Evolutionary conservation across 2,888 invertebrate species (phyloP), one percentile per base, ranked within the genome.

Genomic region (Apoda limacodes): DNA sequence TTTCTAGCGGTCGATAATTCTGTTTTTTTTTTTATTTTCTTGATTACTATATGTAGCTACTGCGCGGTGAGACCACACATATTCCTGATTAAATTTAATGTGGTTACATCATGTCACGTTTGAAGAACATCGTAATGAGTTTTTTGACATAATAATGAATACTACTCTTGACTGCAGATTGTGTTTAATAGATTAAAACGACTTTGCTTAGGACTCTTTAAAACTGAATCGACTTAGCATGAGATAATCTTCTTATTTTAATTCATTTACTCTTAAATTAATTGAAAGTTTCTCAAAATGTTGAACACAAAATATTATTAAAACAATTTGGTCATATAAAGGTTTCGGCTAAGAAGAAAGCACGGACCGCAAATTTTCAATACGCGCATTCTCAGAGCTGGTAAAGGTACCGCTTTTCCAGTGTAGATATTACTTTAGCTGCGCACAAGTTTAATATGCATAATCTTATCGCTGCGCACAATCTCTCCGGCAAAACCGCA

Each of bases 381-480:
- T 66, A 58, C 60, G 51, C 56, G 30, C 46, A 45, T 44, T n/a
- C 46, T 52, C 33, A 36, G 37, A 37, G 43, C 42, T 50, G 48
- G 47, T 61, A 63, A 67, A 68, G 60, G 60, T 53, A 41, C 61
- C 59, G 66, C 68, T 72, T 74, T 71, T 63, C 64, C 71, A 66
- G 64, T 75, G 71, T 76, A 74, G 70, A 72, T 66, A 74, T 74
- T 72, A 76, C 65, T 72, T 75, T 69, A 68, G 70, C 71, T 53
- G 63, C 61, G 65, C 68, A 70, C 71, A 76, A 75, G 70, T n/a
- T 75, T 80, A 78, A 80, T 80, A 80, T 80, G 78, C 80, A 80
- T 80, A 80, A 80, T 80, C 76, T 80, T 80, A 80, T 80, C 80
- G 70, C 55, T 50, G 65, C 58, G 67, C 74, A 66, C 69, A 76